A percentile compares a stretch with the other conserved stretches of the same genome.
Conservation (phyloP, 1,140 invertebrate genomes). For the Bombus waltoni region DNA sequence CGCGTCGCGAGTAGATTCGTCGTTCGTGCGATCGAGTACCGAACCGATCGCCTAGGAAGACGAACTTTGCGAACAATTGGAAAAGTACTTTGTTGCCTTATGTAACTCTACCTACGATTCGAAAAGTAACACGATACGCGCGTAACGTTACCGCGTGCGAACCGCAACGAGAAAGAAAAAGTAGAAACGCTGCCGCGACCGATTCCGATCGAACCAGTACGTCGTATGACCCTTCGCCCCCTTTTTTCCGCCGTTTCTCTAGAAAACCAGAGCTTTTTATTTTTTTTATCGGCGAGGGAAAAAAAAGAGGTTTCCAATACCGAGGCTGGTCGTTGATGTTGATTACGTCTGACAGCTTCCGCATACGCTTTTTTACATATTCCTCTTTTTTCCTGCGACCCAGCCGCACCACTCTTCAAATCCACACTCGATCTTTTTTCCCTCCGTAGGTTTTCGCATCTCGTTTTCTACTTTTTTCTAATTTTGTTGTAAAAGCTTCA, state of each 20-base stretch:
- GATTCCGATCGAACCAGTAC: conserved; percentile 68
- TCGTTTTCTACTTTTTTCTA: neutral
- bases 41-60: neutral
- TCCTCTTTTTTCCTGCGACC: conserved; percentile 42
- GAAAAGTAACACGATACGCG: conserved; percentile 60
- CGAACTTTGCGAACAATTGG: neutral
- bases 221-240: conserved; percentile 33
- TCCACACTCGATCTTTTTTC: conserved; percentile 6
- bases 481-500: neutral
- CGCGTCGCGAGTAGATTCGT: too few species aligned
- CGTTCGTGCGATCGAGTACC: neutral
- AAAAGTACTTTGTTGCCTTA: conserved; percentile 48
- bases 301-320: conserved; percentile 33
- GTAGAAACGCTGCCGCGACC: conserved; percentile 58
- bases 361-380: conserved; percentile 48
- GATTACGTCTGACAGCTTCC: conserved; percentile 74
- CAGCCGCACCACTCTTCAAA: conserved; percentile 26
- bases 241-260: conserved; percentile 47
- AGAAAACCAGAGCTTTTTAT: conserved; percentile 52
- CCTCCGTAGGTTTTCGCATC: neutral
- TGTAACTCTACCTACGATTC: conserved; percentile 54
- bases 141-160: conserved; percentile 69
- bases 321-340: conserved; percentile 52
- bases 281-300: neutral
- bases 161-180: conserved; percentile 60